Evolutionary conservation across 1,140 invertebrate species (phyloP).

Genomic region (Pogonomyrmex californicus): DNA sequence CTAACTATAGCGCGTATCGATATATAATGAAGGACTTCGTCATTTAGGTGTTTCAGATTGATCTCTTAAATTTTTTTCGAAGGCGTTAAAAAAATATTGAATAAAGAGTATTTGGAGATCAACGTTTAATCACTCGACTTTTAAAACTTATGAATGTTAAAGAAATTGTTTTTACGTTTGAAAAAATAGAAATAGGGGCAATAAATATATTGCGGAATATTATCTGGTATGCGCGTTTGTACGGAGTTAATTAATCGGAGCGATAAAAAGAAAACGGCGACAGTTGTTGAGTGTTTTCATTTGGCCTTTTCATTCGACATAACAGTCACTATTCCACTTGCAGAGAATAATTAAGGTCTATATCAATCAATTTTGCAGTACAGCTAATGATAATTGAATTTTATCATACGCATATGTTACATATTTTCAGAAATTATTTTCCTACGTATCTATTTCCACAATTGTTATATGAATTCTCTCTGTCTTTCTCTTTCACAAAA

Average conservation of each 20-base stretch:
- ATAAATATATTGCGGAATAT: background rate
- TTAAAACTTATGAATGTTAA: background rate
- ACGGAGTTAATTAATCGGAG: conserved; percentile 9
- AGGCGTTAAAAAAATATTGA: background rate
- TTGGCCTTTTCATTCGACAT: background rate
- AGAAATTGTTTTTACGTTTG: background rate
- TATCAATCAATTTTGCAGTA: background rate
- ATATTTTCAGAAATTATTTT: background rate
- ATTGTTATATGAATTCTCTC: background rate
- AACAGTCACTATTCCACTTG: background rate
- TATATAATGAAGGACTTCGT: background rate
- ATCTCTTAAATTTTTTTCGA: background rate
- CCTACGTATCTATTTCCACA: background rate
- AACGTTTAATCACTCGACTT: background rate
- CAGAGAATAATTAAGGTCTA: conserved; percentile 9
- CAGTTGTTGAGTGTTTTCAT: background rate
- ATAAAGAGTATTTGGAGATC: background rate
- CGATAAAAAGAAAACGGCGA: background rate
- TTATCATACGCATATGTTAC: background rate
- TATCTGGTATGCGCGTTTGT: background rate
- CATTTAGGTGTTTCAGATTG: background rate
- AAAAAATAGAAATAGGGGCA: background rate
- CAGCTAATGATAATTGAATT: background rate
- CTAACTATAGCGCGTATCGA: no score
- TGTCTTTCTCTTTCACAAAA: background rate